Percentiles rank a stretch among this genome's conserved stretches.
Evolutionary conservation across 2,113 vertebrate genomes (phyloP).

Genomic region (Falcunculus frontatus): DNA sequence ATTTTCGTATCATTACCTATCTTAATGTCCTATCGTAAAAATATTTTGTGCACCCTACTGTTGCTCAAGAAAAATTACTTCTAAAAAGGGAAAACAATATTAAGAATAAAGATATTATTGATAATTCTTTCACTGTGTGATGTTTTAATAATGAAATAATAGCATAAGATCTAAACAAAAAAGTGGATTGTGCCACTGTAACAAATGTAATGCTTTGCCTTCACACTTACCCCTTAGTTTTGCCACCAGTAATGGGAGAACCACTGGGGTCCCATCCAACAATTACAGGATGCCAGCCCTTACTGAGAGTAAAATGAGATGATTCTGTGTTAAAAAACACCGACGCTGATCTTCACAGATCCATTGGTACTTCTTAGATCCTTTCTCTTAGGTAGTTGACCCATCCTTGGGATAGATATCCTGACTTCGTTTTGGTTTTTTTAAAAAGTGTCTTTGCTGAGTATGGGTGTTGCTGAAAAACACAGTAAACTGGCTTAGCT

Average conservation of each 20-base stretch:
- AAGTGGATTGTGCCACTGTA: neutral
- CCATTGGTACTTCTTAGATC: neutral
- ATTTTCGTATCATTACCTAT: neutral
- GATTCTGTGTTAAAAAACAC: neutral
- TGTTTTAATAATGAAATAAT: neutral
- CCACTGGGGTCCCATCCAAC: neutral
- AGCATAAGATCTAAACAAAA: neutral
- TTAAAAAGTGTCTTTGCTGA: neutral
- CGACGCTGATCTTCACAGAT: neutral
- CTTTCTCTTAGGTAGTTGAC: neutral
- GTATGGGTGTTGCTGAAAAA: neutral
- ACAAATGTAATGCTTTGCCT: neutral
- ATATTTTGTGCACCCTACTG: neutral
- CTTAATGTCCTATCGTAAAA: neutral
- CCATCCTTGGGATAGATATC: neutral
- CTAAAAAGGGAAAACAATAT: neutral
- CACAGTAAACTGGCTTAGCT: neutral
- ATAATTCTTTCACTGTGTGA: neutral
- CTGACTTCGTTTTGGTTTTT: neutral
- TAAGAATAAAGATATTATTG: neutral
- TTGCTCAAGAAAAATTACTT: neutral
- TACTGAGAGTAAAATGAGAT: neutral
- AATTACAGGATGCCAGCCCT: neutral
- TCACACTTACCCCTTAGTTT: neutral
- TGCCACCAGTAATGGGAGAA: neutral